These are phyloP conservation scores for Sturnus vulgaris DNA, from an alignment of 2,113 vertebrate genomes.

Conservation along the genomic window DNA sequence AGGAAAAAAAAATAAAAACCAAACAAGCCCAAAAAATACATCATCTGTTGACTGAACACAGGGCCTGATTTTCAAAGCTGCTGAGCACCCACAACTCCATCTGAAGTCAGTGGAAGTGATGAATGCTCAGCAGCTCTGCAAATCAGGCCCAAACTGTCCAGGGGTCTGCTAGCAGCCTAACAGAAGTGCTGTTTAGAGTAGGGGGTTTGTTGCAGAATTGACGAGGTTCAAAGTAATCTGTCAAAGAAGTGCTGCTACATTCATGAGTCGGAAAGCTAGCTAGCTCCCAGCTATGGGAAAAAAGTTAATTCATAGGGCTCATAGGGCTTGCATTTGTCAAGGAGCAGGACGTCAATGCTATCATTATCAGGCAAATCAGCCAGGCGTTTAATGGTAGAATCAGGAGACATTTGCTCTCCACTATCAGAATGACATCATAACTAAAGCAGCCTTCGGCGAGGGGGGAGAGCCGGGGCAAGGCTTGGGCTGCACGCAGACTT, in stretches of 20 bases:
- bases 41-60: not conserved
- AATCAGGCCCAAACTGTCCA: not conserved
- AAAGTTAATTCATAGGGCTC: conserved; percentile 78
- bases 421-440: conserved; percentile 90
- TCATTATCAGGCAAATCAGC: conserved; percentile 87
- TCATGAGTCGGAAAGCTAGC: conserved; percentile 15
- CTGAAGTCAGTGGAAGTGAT: conserved; percentile 9
- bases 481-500: conserved; percentile 27
- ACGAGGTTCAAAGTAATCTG: conserved; percentile 15
- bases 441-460: conserved; percentile 79
- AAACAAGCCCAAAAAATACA: not conserved
- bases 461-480: conserved; percentile 59
- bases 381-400: conserved; percentile 89
- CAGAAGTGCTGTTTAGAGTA: not conserved
- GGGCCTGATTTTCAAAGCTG: conserved; percentile 20
- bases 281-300: conserved; percentile 53
- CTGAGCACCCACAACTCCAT: conserved; percentile 20
- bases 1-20: not conserved
- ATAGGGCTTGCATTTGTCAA: conserved; percentile 77
- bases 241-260: not conserved
- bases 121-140: not conserved
- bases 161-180: not conserved
- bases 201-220: not conserved
- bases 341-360: conserved; percentile 80
- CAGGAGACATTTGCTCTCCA: conserved; percentile 87